These are phyloP conservation scores for Riptortus pedestris DNA, from an alignment of 1,140 invertebrate genomes.

Conservation along the genomic window DNA sequence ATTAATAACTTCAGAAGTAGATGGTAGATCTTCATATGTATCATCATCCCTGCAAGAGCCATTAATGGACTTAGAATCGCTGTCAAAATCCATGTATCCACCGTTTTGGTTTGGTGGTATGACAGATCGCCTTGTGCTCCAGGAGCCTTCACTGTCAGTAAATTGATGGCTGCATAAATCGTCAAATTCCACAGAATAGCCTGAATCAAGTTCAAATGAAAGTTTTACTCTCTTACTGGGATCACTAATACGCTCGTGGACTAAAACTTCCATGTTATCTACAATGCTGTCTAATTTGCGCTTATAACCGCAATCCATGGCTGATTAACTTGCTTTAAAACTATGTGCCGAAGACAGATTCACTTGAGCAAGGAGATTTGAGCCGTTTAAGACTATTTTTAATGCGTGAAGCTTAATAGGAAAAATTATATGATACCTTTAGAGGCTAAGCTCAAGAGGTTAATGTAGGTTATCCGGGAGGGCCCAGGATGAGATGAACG, in stretches of 20 bases:
- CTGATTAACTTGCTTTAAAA: neutral
- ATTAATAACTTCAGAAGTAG: constrained; percentile 25
- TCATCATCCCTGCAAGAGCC: constrained; percentile 12
- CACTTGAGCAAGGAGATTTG: too few species aligned
- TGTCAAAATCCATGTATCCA: constrained; percentile 13
- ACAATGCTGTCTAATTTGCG: constrained; percentile 26
- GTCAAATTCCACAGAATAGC: neutral
- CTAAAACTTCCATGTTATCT: constrained; percentile 23
- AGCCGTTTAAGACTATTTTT: too few species aligned
- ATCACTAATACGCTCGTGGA: constrained; percentile 6
- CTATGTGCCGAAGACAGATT: too few species aligned
- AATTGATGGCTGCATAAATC: neutral
- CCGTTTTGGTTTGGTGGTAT: neutral
- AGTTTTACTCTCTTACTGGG: constrained; percentile 15
- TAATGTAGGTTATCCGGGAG: neutral
- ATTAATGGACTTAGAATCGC: constrained; percentile 1
- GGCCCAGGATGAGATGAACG: neutral
- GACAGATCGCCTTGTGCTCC: neutral
- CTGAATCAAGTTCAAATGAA: constrained; percentile 1
- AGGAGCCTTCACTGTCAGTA: neutral
- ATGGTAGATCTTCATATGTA: constrained; percentile 20
- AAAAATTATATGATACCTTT: neutral
- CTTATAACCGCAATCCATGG: constrained; percentile 21
- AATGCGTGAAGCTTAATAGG: too few species aligned
- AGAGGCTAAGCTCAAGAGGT: neutral